Evolutionary conservation across 2,113 vertebrate species (phyloP).

Genomic region (Muntiacus muntjak): DNA sequence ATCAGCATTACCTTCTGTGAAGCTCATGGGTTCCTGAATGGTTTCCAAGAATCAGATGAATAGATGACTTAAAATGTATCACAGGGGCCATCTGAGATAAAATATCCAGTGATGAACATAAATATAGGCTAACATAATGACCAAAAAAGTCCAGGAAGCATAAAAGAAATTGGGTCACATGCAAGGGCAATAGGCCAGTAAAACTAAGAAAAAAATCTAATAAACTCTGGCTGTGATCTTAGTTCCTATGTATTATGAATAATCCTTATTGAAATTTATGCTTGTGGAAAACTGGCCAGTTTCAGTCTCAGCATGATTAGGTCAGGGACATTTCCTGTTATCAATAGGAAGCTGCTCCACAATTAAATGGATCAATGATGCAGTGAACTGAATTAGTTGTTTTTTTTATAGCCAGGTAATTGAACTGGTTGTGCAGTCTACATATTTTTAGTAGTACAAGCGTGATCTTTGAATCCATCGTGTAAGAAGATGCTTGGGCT

Average conservation of each 20-base stretch:
- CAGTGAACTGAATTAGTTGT: slow-evolving; percentile 68
- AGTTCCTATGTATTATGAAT: neutral
- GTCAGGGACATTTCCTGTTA: slow-evolving; percentile 61
- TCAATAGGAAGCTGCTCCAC: slow-evolving; percentile 62
- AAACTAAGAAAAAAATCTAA: slow-evolving; percentile 43
- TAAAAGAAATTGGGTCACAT: slow-evolving; percentile 19
- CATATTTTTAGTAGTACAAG: slow-evolving; percentile 48
- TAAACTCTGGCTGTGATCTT: slow-evolving; percentile 6
- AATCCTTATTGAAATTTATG: slow-evolving; percentile 52
- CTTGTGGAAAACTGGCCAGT: slow-evolving; percentile 45
- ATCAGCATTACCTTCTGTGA: neutral
- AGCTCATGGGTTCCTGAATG: neutral
- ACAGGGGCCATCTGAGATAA: slow-evolving; percentile 5
- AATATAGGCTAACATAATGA: slow-evolving; percentile 1
- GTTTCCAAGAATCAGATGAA: neutral
- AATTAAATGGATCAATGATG: slow-evolving; percentile 73
- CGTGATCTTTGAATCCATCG: slow-evolving; percentile 37
- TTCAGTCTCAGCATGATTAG: slow-evolving; percentile 42
- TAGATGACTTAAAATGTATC: neutral
- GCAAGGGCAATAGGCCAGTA: slow-evolving; percentile 31
- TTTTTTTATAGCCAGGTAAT: slow-evolving; percentile 69
- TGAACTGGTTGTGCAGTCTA: slow-evolving; percentile 55
- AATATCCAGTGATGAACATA: neutral
- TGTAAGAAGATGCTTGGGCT: neutral
- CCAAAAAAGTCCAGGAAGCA: neutral